Evolutionary conservation across 92 coral and sea anemone species (phyloP).

Genomic region (Parazoanthus swiftii): DNA sequence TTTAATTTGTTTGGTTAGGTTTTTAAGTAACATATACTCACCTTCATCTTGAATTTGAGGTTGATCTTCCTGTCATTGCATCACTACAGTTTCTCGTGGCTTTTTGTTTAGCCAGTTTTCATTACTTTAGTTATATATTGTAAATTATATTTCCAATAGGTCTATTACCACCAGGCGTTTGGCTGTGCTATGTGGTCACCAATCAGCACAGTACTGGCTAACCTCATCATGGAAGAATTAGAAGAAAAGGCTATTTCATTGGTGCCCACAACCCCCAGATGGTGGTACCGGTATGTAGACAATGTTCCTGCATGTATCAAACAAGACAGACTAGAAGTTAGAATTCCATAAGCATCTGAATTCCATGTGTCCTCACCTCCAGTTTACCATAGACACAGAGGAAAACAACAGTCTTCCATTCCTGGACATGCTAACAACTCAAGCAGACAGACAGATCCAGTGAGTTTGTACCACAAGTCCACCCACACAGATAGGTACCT

Average conservation of each 20-base stretch:
- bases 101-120: slow-evolving; percentile 6
- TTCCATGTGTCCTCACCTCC: neutral
- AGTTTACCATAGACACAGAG: slow-evolving; percentile 43
- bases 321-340: neutral
- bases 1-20: neutral
- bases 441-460: neutral
- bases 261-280: neutral
- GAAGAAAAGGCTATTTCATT: neutral
- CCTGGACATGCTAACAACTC: slow-evolving; percentile 31
- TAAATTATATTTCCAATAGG: slow-evolving; percentile 5
- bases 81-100: slow-evolving; percentile 9
- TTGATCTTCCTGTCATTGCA: slow-evolving; percentile 8
- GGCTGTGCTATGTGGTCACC: slow-evolving; percentile 7
- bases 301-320: neutral
- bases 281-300: slow-evolving; percentile 3
- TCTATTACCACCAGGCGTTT: slow-evolving; percentile 6
- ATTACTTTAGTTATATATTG: neutral
- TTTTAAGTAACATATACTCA: slow-evolving; percentile 5
- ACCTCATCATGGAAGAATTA: neutral
- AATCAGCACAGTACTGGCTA: neutral
- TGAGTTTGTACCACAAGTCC: slow-evolving; percentile 31
- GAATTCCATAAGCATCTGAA: slow-evolving; percentile 2
- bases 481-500: slow-evolving; percentile 48
- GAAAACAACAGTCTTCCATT: slow-evolving; percentile 31
- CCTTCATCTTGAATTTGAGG: neutral